Conservation (phyloP, 2,797 vertebrate genomes). For the Cryptoblepharus egeriae region DNA sequence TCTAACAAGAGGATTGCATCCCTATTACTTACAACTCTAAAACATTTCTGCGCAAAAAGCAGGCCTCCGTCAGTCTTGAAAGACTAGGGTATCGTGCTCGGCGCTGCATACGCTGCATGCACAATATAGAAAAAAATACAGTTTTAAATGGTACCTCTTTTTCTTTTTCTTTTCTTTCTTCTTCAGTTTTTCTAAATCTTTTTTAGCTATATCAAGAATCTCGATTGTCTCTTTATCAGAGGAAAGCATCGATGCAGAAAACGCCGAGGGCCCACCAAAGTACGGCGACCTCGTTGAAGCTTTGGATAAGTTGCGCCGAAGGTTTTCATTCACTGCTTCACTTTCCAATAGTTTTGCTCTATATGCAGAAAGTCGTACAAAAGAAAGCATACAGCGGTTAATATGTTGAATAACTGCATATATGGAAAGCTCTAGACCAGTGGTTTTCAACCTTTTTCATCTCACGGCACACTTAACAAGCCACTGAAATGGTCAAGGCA, state of each 20-base stretch:
- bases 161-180: slow-evolving; percentile 96
- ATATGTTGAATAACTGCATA: neutral
- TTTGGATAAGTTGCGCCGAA: slow-evolving; percentile 90
- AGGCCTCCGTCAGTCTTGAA: too few relatives aligned
- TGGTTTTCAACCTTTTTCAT: too few relatives aligned
- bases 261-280: slow-evolving; percentile 81
- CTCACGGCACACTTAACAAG: too few relatives aligned
- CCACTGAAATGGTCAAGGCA: too few relatives aligned
- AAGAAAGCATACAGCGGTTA: neutral
- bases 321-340: slow-evolving; percentile 92
- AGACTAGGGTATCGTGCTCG: too few relatives aligned
- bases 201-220: slow-evolving; percentile 95
- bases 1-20: neutral
- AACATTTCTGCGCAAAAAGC: neutral
- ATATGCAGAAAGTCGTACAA: slow-evolving; percentile 1
- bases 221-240: slow-evolving; percentile 92
- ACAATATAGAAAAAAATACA: neutral
- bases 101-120: too few relatives aligned
- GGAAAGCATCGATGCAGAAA: slow-evolving; percentile 80
- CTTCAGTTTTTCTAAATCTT: slow-evolving; percentile 93
- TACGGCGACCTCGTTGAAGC: slow-evolving; percentile 86
- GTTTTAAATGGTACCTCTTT: slow-evolving; percentile 83
- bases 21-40: neutral
- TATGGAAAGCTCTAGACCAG: neutral
- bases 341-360: slow-evolving; percentile 96